phyloP scores from a whole-genome alignment of 2,113 vertebrate species.

The Boulengerochromis microlepis region DNA sequence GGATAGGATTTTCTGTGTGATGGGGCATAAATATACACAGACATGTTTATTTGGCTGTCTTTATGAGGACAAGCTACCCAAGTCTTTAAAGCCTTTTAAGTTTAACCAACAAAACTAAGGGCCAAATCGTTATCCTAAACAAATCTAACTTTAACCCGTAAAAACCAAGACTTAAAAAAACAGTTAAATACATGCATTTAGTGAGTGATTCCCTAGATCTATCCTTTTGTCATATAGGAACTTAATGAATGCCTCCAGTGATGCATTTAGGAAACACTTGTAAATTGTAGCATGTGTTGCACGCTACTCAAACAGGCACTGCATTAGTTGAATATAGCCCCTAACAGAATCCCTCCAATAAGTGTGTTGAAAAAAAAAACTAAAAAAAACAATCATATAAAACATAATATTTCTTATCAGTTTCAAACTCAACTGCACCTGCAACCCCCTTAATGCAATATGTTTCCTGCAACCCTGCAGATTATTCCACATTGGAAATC shows the following conservation, averaged over 20 bases:
- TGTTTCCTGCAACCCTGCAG: conserved; percentile 7
- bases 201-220: background rate
- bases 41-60: background rate
- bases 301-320: background rate
- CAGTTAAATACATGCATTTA: accelerated
- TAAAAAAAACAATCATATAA: background rate
- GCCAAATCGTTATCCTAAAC: background rate
- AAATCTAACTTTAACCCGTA: background rate
- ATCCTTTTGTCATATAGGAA: background rate
- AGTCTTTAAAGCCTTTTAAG: background rate
- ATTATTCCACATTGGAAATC: conserved; percentile 37
- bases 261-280: background rate
- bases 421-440: background rate
- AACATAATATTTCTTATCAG: background rate
- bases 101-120: background rate
- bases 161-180: background rate
- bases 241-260: background rate
- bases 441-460: background rate
- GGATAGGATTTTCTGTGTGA: background rate
- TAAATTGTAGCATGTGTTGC: background rate
- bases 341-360: background rate
- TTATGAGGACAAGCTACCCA: background rate
- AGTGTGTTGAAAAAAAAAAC: background rate
- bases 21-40: background rate
- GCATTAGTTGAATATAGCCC: background rate